Conservation (phyloP, 37 sponge, comb jelly and placozoan genomes). For the Oscarella lobularis region DNA sequence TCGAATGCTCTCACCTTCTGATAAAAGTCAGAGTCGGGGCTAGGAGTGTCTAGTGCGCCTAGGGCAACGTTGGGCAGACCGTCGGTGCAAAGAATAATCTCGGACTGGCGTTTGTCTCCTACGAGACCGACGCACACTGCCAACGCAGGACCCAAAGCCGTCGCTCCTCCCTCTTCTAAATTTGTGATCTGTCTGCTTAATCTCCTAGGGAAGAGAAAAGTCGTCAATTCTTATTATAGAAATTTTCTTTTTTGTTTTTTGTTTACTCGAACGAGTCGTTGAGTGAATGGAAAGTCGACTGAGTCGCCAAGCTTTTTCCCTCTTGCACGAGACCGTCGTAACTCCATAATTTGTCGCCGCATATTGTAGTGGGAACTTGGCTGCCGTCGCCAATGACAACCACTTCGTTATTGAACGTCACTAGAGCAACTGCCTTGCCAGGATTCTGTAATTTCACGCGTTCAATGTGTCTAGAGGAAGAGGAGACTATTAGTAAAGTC, state of each 20-base stretch:
- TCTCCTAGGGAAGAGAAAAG: slow-evolving; percentile 33
- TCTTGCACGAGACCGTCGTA: slow-evolving; percentile 48
- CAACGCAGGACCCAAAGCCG: slow-evolving; percentile 84
- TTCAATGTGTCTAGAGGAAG: not conserved
- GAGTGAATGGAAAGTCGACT: slow-evolving; percentile 23
- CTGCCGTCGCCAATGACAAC: slow-evolving; percentile 60
- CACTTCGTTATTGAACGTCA: slow-evolving; percentile 53
- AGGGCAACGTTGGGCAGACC: slow-evolving; percentile 79
- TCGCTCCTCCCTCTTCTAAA: slow-evolving; percentile 53
- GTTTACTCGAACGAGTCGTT: slow-evolving; percentile 25
- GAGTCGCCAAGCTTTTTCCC: slow-evolving; percentile 28
- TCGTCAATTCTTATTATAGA: too few species aligned
- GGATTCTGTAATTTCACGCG: not conserved
- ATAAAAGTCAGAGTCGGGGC: slow-evolving; percentile 35
- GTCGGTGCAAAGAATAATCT: slow-evolving; percentile 87
- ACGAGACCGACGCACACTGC: slow-evolving; percentile 63
- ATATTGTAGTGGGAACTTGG: slow-evolving; percentile 1
- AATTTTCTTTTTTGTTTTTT: too few species aligned
- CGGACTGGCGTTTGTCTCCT: slow-evolving; percentile 44
- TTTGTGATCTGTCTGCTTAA: slow-evolving; percentile 24
- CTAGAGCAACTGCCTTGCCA: slow-evolving; percentile 22
- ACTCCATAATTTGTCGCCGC: slow-evolving; percentile 28
- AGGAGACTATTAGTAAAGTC: not conserved
- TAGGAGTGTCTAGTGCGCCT: slow-evolving; percentile 39
- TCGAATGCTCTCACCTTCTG: slow-evolving; percentile 23